A percentile compares a stretch with the other conserved stretches of the same genome.
These are phyloP conservation scores for Papilio glaucus DNA, from an alignment of 1,140 invertebrate genomes.

Conservation along the genomic window DNA sequence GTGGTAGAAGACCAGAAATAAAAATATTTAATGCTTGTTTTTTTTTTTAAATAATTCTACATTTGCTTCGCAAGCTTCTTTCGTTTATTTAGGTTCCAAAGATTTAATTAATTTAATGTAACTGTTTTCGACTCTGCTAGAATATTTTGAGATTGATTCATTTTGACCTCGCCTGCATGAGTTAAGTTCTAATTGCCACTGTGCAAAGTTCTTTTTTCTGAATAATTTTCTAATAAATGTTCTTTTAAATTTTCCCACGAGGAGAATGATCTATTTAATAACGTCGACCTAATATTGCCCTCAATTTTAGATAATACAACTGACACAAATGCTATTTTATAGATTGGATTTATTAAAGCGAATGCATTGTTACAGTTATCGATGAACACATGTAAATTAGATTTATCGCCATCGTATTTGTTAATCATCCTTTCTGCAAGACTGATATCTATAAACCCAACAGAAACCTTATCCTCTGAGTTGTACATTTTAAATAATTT, in stretches of 20 bases:
- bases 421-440: slow-evolving; percentile 32
- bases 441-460: slow-evolving; percentile 25
- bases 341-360: no score
- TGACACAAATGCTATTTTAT: slow-evolving; percentile 38
- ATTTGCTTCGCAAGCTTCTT: slow-evolving; percentile 45
- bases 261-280: slow-evolving; percentile 47
- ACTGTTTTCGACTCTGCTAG: slow-evolving; percentile 50
- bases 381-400: slow-evolving; percentile 35
- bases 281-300: slow-evolving; percentile 49
- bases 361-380: slow-evolving; percentile 35
- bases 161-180: slow-evolving; percentile 48
- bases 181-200: slow-evolving; percentile 55
- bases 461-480: no score
- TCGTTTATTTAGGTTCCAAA: slow-evolving; percentile 42
- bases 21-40: slow-evolving; percentile 49
- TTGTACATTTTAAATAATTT: no score
- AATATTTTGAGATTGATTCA: slow-evolving; percentile 47
- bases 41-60: slow-evolving; percentile 47
- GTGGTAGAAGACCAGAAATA: slow-evolving; percentile 47
- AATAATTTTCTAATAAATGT: slow-evolving; percentile 47
- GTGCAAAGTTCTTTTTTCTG: slow-evolving; percentile 49
- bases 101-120: slow-evolving; percentile 51
- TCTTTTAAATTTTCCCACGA: slow-evolving; percentile 45
- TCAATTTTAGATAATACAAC: slow-evolving; percentile 46
- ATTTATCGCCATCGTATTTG: slow-evolving; percentile 28